A percentile compares a stretch with the other conserved stretches of the same genome.
Conservation (phyloP, 1,140 invertebrate species). For the Hycleus cichorii region DNA sequence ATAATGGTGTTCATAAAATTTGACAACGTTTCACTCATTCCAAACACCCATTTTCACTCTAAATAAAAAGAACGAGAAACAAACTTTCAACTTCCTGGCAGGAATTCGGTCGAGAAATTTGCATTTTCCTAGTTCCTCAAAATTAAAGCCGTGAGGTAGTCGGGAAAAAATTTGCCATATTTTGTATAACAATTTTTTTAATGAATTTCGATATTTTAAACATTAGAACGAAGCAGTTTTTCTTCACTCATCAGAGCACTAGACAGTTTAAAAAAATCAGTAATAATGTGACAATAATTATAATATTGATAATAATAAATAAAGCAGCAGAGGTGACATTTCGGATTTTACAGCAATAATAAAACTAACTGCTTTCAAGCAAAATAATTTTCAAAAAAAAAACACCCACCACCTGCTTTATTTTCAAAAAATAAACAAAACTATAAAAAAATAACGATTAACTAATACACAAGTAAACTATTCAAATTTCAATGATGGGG, state of each 20-base stretch:
- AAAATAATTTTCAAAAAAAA: not conserved
- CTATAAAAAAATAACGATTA: slow-evolving; percentile 18
- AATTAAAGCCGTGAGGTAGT: too few species aligned
- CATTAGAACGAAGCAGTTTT: not conserved
- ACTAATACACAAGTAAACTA: not conserved
- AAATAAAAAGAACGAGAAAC: too few species aligned
- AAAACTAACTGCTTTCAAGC: slow-evolving; percentile 18
- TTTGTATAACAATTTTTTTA: too few species aligned
- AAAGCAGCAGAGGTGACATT: slow-evolving; percentile 23
- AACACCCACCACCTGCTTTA: slow-evolving; percentile 24
- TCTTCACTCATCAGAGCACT: slow-evolving; percentile 17
- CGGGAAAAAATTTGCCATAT: too few species aligned
- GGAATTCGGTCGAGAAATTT: too few species aligned
- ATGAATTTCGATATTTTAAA: not conserved
- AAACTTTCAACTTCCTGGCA: too few species aligned
- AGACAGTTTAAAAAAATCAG: slow-evolving; percentile 21
- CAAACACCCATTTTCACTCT: too few species aligned
- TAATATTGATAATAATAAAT: slow-evolving; percentile 11
- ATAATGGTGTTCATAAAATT: too few species aligned
- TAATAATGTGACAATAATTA: not conserved
- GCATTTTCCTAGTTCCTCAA: too few species aligned
- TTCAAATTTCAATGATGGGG: too few species aligned
- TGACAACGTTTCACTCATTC: too few species aligned
- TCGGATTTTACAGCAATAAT: slow-evolving; percentile 23
- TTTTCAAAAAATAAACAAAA: not conserved